Percentiles rank a stretch among this genome's conserved stretches.
phyloP scores from a whole-genome alignment of 2,113 vertebrate species.

The Prolemur simus region DNA sequence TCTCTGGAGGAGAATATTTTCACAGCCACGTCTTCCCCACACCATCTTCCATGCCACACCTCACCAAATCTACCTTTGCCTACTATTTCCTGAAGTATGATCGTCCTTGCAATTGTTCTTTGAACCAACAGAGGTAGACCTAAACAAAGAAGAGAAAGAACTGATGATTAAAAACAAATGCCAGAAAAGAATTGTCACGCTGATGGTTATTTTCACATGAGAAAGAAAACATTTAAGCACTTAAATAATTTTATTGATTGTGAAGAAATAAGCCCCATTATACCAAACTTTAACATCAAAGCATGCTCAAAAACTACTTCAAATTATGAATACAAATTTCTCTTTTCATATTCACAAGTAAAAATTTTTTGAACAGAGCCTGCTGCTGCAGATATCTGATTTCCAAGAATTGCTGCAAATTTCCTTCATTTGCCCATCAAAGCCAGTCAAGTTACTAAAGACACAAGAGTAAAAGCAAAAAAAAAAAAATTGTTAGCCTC shows the following conservation, averaged over 20 bases:
- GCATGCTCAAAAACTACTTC: neutral
- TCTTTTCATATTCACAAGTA: constrained; percentile 7
- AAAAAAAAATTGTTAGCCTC: neutral
- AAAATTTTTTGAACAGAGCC: neutral
- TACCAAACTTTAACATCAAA: neutral
- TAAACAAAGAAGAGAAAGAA: constrained; percentile 60
- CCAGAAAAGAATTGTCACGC: neutral
- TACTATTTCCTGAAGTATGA: constrained; percentile 96
- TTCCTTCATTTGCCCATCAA: neutral
- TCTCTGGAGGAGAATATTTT: constrained; percentile 99
- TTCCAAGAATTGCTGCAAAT: neutral
- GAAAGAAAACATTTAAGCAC: neutral
- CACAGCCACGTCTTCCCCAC: constrained; percentile 97
- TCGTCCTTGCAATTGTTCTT: constrained; percentile 96
- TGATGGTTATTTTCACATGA: neutral
- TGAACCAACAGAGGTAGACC: constrained; percentile 96
- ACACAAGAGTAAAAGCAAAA: neutral
- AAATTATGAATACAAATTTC: constrained; percentile 20
- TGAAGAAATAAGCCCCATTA: constrained; percentile 10
- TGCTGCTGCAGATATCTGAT: neutral
- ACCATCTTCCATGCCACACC: constrained; percentile 97
- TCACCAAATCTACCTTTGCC: constrained; percentile 97
- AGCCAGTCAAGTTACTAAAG: neutral
- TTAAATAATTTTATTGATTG: neutral
- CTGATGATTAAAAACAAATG: neutral